Evolutionary conservation across 2,113 vertebrate genomes (phyloP), one percentile per base, ranked within the genome.

Genomic region (Bufo gargarizans): DNA sequence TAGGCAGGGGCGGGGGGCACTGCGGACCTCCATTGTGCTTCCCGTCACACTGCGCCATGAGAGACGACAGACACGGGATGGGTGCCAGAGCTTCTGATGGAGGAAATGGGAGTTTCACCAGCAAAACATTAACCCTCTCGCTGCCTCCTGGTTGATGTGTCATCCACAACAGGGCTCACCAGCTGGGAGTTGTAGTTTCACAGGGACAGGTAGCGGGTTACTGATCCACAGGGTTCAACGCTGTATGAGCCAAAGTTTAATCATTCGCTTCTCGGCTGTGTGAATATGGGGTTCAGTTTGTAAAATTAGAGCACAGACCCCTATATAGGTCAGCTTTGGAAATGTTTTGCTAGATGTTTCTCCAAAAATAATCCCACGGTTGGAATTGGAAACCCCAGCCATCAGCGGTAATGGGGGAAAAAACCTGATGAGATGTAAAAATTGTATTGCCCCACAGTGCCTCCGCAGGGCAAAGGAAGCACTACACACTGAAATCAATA

Each of bases 31-130:
- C 72, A 43, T 74, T 85, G 33, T 47, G 71, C 22, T 59, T 33
- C n/a, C 22, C 19, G 7, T 58, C 4, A 22, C 53, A 33, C 67
- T 85, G 49, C 53, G 12, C 49, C n/a, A 74, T 43, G n/a, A 56
- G 63, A 55, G 67, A 56, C 50, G 50, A 53, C n/a, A 85, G 67
- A 85, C 19, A 14, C 17, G 55, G 69, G 84, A 77, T 12, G 33
- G 43, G 17, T 22, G 72, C 84, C 84, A 77, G 56, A 20, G 84
- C 56, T 63, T 49, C 53, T 63, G 72, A n/a, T 86, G 58, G 43
- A 63, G 84, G 72, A 86, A 63, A 56, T 56, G 14, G 58, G 14
- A 45, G n/a, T 61, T 82, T 43, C 50, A 50, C 61, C 13, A 82
- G 58, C 58, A 49, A 59, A 82, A 22, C 77, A 33, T 80, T 80